Evolutionary conservation across 1,140 invertebrate genomes (phyloP).

Genomic region (Lepidurus apus): DNA sequence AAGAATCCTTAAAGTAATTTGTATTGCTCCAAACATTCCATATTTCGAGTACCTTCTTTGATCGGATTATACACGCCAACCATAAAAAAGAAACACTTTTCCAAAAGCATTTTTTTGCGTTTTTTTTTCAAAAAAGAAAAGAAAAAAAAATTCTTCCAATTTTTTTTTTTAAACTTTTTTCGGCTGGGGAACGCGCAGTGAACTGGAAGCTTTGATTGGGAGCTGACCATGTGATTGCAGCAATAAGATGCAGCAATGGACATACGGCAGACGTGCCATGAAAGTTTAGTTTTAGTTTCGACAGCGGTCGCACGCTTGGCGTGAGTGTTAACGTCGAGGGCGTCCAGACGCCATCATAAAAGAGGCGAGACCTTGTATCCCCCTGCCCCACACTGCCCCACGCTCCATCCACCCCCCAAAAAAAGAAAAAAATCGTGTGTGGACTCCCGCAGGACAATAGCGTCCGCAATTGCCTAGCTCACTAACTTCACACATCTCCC

Average conservation of each 20-base stretch:
- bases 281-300: neutral
- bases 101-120: no score
- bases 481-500: constrained; percentile 9
- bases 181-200: neutral
- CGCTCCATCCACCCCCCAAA: neutral
- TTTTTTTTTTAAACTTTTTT: neutral
- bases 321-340: constrained; percentile 2
- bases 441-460: neutral
- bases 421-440: neutral
- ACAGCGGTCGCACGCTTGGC: neutral
- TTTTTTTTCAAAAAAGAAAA: no score
- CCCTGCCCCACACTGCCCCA: neutral
- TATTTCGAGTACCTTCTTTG: neutral
- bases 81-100: neutral
- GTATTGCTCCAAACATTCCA: neutral
- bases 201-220: constrained; percentile 7
- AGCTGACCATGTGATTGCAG: constrained; percentile 17
- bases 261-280: neutral
- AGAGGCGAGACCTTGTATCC: neutral
- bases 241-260: neutral
- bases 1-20: neutral
- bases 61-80: neutral
- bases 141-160: no score
- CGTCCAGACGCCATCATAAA: constrained; percentile 14
- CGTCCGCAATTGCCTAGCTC: neutral